phyloP scores from a whole-genome alignment of 2,888 invertebrate species.

The Leptopilina drosophilae region DNA sequence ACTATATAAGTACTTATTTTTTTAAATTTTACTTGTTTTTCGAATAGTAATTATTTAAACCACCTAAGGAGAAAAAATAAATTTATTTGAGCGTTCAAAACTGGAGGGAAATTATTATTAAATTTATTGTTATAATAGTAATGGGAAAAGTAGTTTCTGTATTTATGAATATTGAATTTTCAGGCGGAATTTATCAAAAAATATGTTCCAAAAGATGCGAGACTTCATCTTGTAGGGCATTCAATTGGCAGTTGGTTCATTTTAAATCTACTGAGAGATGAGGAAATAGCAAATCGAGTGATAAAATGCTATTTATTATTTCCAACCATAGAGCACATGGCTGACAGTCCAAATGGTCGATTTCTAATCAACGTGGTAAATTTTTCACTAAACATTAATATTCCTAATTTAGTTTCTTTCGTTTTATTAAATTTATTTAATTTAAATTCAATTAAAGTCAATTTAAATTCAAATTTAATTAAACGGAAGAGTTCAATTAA shows the following conservation, averaged over 20 bases:
- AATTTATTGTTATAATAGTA: background rate
- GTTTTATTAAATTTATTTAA: slow-evolving; percentile 13
- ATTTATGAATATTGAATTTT: slow-evolving; percentile 55
- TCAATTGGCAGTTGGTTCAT: slow-evolving; percentile 94
- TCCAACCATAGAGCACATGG: slow-evolving; percentile 92
- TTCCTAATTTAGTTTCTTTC: background rate
- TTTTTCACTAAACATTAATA: slow-evolving; percentile 57
- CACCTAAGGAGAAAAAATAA: too few relatives aligned
- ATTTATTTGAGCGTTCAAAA: too few relatives aligned
- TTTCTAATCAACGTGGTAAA: slow-evolving; percentile 81
- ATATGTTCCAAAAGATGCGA: slow-evolving; percentile 85
- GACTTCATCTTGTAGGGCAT: slow-evolving; percentile 90
- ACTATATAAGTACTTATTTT: too few relatives aligned
- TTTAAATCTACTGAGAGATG: slow-evolving; percentile 83
- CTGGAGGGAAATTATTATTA: too few relatives aligned
- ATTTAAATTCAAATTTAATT: too few relatives aligned
- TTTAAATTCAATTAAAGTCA: too few relatives aligned
- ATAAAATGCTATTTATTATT: slow-evolving; percentile 87
- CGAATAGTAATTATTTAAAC: too few relatives aligned
- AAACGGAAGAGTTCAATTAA: background rate
- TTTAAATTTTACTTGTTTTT: too few relatives aligned
- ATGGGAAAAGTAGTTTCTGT: too few relatives aligned
- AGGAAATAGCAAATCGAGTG: slow-evolving; percentile 79
- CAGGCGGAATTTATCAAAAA: slow-evolving; percentile 84
- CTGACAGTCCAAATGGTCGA: slow-evolving; percentile 85